phyloP scores from a whole-genome alignment of 1,140 invertebrate species.

The Arion vulgaris region DNA sequence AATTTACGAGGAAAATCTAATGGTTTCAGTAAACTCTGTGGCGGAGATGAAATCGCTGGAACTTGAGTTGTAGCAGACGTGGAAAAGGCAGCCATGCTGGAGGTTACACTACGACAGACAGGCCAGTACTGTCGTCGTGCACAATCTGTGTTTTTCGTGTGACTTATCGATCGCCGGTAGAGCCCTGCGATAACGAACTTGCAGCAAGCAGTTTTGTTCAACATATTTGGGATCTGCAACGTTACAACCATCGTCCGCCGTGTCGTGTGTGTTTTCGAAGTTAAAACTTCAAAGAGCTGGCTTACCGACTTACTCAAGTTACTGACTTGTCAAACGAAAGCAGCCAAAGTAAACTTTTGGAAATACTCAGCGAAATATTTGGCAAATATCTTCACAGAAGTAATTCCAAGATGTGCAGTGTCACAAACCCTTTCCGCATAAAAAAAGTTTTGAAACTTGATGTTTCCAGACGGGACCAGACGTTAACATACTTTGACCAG shows the following conservation, averaged over 20 bases:
- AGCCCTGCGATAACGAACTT: not conserved
- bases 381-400: too few species aligned
- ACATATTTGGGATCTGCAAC: not conserved
- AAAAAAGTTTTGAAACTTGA: too few species aligned
- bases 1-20: conserved; percentile 79
- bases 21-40: conserved; percentile 74
- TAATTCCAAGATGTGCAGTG: too few species aligned
- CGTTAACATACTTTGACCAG: too few species aligned
- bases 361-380: too few species aligned
- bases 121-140: not conserved
- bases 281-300: not conserved
- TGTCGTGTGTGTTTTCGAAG: not conserved
- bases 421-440: too few species aligned
- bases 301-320: too few species aligned
- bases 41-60: conserved; percentile 44
- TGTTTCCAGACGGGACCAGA: too few species aligned
- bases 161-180: not conserved
- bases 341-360: not conserved
- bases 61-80: conserved; percentile 1
- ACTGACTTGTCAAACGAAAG: too few species aligned
- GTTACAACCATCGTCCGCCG: too few species aligned
- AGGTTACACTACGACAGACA: not conserved
- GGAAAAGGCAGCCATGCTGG: not conserved
- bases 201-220: not conserved
- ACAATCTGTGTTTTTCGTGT: not conserved